Percentiles rank a stretch among this genome's conserved stretches.
phyloP scores from a whole-genome alignment of 2,797 vertebrate species.

The Peromyscus eremicus region DNA sequence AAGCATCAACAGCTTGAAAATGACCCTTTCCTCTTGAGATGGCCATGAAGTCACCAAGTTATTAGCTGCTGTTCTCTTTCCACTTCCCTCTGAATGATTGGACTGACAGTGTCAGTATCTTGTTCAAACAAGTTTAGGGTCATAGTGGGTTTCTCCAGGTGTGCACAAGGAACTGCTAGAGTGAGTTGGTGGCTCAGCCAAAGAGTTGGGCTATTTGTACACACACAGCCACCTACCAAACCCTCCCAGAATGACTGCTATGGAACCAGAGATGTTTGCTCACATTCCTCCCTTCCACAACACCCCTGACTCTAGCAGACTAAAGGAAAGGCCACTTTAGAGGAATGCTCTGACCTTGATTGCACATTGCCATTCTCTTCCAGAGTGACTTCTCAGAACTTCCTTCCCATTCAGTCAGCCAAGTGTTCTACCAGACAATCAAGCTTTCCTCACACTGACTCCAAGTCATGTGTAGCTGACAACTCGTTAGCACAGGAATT shows the following conservation, averaged over 20 bases:
- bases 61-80: not conserved
- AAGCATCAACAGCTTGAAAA: not conserved
- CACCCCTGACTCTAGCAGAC: not conserved
- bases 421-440: not conserved
- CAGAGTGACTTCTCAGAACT: not conserved
- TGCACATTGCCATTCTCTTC: not conserved
- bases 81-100: not conserved
- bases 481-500: not conserved
- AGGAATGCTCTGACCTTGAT: not conserved
- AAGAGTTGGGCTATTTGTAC: not conserved
- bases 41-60: not conserved
- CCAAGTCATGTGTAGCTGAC: not conserved
- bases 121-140: not conserved
- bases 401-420: not conserved
- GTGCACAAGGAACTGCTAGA: not conserved
- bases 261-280: not conserved
- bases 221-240: too few species aligned
- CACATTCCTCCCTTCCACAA: not conserved
- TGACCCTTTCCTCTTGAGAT: not conserved
- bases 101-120: not conserved
- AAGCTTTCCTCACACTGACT: not conserved
- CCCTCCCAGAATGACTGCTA: not conserved
- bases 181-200: not conserved
- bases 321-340: not conserved
- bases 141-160: not conserved